Percentiles rank a stretch among this genome's conserved stretches.
These are phyloP conservation scores for Rhizoglyphus robini DNA, from an alignment of 1,140 invertebrate species.

Conservation along the genomic window DNA sequence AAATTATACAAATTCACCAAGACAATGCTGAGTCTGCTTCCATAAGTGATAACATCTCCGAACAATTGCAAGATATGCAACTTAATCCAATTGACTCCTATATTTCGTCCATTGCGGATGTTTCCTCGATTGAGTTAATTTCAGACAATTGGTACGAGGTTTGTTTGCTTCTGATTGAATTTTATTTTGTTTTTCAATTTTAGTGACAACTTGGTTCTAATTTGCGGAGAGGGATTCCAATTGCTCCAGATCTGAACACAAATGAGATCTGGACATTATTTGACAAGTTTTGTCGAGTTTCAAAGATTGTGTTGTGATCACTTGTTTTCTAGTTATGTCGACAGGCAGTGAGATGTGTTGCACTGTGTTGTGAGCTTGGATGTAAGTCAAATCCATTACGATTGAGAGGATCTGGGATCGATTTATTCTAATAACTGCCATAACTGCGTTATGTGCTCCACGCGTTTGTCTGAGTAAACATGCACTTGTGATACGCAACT, in stretches of 20 bases:
- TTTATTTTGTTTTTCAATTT: background rate
- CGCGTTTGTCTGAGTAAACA: background rate
- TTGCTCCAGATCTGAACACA: background rate
- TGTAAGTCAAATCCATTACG: background rate
- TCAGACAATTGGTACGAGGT: slow-evolving; percentile 10
- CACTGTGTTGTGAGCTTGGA: background rate
- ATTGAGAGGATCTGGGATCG: background rate
- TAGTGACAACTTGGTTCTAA: slow-evolving; percentile 4
- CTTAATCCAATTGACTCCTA: background rate
- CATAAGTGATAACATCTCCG: background rate
- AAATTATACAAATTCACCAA: background rate
- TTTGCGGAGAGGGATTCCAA: slow-evolving; percentile 24
- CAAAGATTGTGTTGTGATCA: too few species aligned
- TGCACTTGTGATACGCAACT: background rate
- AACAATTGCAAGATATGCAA: background rate
- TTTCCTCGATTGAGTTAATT: slow-evolving; percentile 19
- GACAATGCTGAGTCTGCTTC: background rate
- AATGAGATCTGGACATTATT: background rate
- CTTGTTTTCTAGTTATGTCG: too few species aligned
- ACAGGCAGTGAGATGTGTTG: background rate
- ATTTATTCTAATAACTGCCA: background rate
- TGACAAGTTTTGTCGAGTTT: background rate
- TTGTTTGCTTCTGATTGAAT: background rate
- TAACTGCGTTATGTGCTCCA: background rate
- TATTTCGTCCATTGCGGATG: slow-evolving; percentile 22